Conservation (phyloP, 2,888 invertebrate species). For the Pyrocoelia pectoralis region DNA sequence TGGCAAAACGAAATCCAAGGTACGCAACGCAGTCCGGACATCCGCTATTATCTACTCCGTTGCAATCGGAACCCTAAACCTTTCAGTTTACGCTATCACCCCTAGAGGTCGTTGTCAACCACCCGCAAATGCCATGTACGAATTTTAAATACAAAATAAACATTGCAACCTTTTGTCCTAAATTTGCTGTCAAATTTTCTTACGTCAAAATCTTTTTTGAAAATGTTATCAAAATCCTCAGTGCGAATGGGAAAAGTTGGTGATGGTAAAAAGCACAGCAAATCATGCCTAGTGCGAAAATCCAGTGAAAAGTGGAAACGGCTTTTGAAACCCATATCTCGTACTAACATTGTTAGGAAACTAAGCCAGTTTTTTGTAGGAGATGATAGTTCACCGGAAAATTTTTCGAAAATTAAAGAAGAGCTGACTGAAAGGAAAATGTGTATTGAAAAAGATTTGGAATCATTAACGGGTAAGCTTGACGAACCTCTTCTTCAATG, state of each 20-base stretch:
- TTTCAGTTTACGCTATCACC: slow-evolving; percentile 40
- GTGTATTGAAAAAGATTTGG: neutral
- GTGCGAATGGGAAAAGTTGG: neutral
- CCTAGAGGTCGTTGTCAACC: slow-evolving; percentile 40
- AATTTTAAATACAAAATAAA: slow-evolving; percentile 11
- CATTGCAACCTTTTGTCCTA: neutral
- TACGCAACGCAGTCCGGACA: slow-evolving; percentile 41
- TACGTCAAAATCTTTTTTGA: neutral
- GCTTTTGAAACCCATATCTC: neutral
- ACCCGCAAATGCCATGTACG: slow-evolving; percentile 39
- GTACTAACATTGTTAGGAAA: neutral
- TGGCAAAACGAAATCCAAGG: slow-evolving; percentile 40
- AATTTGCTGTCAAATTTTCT: neutral
- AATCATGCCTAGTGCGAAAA: neutral
- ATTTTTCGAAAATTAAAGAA: neutral
- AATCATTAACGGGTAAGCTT: neutral
- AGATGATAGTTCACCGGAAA: neutral
- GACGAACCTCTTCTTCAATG: neutral
- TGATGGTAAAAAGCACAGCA: neutral
- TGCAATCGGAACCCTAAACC: slow-evolving; percentile 26
- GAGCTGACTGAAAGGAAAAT: neutral
- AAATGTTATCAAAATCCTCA: slow-evolving; percentile 2
- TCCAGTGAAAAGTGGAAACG: neutral
- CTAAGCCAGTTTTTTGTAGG: neutral
- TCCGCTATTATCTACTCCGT: slow-evolving; percentile 42